Conservation (phyloP, 2,113 vertebrate species). For the Apteryx mantelli region DNA sequence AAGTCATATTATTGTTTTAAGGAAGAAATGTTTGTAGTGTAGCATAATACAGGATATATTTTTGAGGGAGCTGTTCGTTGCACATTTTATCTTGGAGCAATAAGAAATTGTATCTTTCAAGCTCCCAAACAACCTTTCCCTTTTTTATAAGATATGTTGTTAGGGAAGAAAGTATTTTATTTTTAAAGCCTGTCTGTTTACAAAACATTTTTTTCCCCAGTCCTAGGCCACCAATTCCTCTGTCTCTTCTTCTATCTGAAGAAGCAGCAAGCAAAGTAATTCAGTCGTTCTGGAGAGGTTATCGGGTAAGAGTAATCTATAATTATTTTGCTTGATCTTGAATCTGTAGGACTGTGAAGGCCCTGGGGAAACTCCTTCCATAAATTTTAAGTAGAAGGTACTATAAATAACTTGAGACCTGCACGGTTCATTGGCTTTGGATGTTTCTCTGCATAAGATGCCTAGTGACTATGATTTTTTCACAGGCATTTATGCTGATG, state of each 20-base stretch:
- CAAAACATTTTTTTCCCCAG: conserved; percentile 53
- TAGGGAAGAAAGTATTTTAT: not conserved
- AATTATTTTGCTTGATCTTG: conserved; percentile 43
- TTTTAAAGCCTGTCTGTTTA: not conserved
- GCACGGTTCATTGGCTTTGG: conserved; percentile 57
- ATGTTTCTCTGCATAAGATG: conserved; percentile 35
- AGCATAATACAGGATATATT: not conserved
- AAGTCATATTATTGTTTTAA: not conserved
- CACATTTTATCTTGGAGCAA: not conserved
- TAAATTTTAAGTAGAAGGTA: conserved; percentile 54
- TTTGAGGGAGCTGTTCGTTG: not conserved
- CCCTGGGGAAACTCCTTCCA: conserved; percentile 52
- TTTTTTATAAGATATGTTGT: not conserved
- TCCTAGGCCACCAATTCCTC: conserved; percentile 83
- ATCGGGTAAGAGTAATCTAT: conserved; percentile 82
- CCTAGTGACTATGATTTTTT: conserved; percentile 36
- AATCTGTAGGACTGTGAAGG: conserved; percentile 37
- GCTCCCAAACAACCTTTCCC: not conserved
- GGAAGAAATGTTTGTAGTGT: not conserved
- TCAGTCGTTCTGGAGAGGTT: conserved; percentile 94
- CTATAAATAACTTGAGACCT: conserved; percentile 48
- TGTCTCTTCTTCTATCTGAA: conserved; percentile 84
- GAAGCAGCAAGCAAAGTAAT: conserved; percentile 83
- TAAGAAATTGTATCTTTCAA: not conserved
- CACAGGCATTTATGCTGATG: conserved; percentile 8